Evolutionary conservation across 1,140 invertebrate species (phyloP).

Genomic region (Druon quercuslanigerum): DNA sequence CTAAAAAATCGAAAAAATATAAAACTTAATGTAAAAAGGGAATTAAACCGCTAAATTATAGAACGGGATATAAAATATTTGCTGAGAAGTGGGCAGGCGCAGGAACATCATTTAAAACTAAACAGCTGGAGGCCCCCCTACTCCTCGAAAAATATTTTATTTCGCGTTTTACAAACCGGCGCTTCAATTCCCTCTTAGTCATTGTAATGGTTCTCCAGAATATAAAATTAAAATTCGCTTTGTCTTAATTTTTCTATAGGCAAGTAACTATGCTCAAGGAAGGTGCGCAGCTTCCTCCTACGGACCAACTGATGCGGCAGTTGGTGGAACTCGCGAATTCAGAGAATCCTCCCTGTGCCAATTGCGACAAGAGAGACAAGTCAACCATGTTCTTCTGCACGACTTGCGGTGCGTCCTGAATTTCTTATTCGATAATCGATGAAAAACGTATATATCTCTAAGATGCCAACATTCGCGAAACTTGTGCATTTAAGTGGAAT

Average conservation of each 20-base stretch:
- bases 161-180: too few species aligned
- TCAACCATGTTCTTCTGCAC: constrained; percentile 83
- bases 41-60: too few species aligned
- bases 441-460: background rate
- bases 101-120: too few species aligned
- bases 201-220: too few species aligned
- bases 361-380: constrained; percentile 82
- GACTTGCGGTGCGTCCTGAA: constrained; percentile 77
- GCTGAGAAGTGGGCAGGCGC: too few species aligned
- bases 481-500: background rate
- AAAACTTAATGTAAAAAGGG: too few species aligned
- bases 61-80: too few species aligned
- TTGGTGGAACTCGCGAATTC: constrained; percentile 81
- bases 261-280: constrained; percentile 80
- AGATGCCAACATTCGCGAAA: too few species aligned
- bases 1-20: too few species aligned
- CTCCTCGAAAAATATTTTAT: too few species aligned
- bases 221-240: background rate
- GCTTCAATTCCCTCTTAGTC: too few species aligned
- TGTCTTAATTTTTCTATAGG: constrained; percentile 62
- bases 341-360: constrained; percentile 83
- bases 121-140: too few species aligned
- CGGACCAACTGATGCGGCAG: constrained; percentile 80
- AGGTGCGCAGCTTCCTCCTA: constrained; percentile 77
- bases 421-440: constrained; percentile 31